These are phyloP conservation scores for Enteromius afrohamiltoni DNA, from an alignment of 2,797 vertebrate species.

Conservation along the genomic window DNA sequence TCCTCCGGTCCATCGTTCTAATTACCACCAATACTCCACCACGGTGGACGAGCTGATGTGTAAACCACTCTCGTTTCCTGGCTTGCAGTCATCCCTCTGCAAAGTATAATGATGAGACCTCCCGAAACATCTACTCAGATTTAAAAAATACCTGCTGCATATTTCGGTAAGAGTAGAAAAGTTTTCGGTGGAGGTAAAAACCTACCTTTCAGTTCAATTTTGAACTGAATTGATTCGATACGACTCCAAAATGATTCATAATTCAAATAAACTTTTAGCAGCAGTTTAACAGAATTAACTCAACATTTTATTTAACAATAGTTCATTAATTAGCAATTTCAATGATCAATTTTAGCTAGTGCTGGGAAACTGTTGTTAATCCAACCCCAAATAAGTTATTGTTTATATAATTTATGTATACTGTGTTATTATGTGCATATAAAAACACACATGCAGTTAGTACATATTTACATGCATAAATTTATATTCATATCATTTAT, in stretches of 20 bases:
- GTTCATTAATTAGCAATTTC: neutral
- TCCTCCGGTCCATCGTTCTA: conserved; percentile 41
- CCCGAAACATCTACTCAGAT: neutral
- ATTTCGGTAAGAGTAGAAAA: neutral
- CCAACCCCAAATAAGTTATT: too few species aligned
- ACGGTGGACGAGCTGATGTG: conserved; percentile 30
- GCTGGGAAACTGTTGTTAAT: too few species aligned
- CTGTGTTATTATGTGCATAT: too few species aligned
- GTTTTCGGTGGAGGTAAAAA: neutral
- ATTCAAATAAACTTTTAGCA: neutral
- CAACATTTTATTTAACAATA: neutral
- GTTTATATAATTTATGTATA: too few species aligned
- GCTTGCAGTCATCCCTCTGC: conserved; percentile 1
- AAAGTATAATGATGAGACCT: conserved; percentile 29
- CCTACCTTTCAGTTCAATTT: neutral
- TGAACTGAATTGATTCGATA: neutral
- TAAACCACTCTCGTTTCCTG: conserved; percentile 45
- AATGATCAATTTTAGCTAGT: neutral
- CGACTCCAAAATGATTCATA: neutral
- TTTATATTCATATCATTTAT: too few species aligned
- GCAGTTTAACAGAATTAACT: neutral
- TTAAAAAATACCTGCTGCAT: neutral
- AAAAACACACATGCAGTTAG: too few species aligned
- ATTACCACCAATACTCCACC: conserved; percentile 52
- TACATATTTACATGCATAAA: too few species aligned